Percentiles rank a stretch among this genome's conserved stretches.
Evolutionary conservation across 2,888 invertebrate species (phyloP).

Genomic region (Amphipoea lucens): DNA sequence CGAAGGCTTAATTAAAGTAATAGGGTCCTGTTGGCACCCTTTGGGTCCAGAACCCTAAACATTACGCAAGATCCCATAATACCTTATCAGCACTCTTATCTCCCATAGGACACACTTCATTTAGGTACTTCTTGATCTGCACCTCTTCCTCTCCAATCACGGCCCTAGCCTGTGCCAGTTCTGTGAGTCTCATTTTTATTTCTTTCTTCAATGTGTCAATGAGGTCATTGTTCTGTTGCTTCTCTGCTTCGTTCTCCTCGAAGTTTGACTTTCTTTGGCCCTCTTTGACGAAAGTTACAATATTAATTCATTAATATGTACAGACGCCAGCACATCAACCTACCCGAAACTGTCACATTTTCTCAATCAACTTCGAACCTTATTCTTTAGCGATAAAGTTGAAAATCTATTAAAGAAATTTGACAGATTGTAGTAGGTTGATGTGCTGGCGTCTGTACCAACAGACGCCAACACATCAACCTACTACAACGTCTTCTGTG

Average conservation of each 20-base stretch:
- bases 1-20: no score
- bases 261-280: slow-evolving; percentile 95
- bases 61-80: not conserved
- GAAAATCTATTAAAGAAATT: no score
- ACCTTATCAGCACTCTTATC: slow-evolving; percentile 87
- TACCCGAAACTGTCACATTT: no score
- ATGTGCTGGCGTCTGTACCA: no score
- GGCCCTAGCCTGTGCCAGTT: slow-evolving; percentile 90
- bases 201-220: slow-evolving; percentile 93
- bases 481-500: no score
- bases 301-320: not conserved
- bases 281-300: slow-evolving; percentile 88
- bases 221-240: slow-evolving; percentile 92
- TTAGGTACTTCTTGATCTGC: slow-evolving; percentile 85
- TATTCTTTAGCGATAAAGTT: no score
- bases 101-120: slow-evolving; percentile 84
- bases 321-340: no score
- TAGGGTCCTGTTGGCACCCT: no score
- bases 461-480: no score
- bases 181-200: slow-evolving; percentile 91
- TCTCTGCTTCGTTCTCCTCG: slow-evolving; percentile 94
- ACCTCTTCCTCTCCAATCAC: slow-evolving; percentile 87
- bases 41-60: no score
- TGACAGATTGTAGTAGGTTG: no score
- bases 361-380: no score